Evolutionary conservation across 2,113 vertebrate genomes (phyloP), one percentile per base, ranked within the genome.

Genomic region (Pundamilia nyererei): DNA sequence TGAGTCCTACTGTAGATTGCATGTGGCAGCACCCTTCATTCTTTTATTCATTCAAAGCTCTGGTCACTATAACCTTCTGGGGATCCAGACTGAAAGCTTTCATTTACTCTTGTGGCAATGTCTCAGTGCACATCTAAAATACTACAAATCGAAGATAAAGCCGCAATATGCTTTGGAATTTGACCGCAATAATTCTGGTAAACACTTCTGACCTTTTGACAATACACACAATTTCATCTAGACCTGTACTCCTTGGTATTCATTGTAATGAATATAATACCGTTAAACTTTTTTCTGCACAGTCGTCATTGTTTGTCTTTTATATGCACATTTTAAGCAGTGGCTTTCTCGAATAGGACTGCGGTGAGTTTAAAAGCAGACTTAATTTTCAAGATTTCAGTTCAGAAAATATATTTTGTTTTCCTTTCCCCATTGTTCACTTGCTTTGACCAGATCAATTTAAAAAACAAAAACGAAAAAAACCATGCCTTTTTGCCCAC

Each of bases 1-100:
- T 45, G 88, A 91, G 87, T 89, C 88, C 81, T 87, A 65, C 86
- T 89, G 90, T 89, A 80, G 79, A 90, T 81, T 26, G 13, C 65
- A 26, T 86, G 88, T 89, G 84, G 87, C 91, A 91, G 90, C 87
- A 86, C 6, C 45, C 85, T 83, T 89, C 86, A 81, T 88, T 75
- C 58, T 90, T 83, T 54, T 88, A 70, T 82, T 90, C 54, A 72
- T 11, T 72, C 81, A 42, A 54, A 79, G 86, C 75, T 6, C 19
- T 72, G 82, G 81, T 86, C 88, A 84, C 83, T 75, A 49, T 53
- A 40, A 82, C 90, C 91, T 85, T 79, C 83, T 4, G 13, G 10
- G 60, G 53, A 70, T 85, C 88, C 79, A 82, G 62, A 19, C 31
- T 24, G 9, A 70, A 56, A 54, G 70, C 80, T 81, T 80, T 49